A percentile compares a stretch with the other conserved stretches of the same genome.
phyloP scores from a whole-genome alignment of 1,140 invertebrate genomes.

The Drosophila varians region DNA sequence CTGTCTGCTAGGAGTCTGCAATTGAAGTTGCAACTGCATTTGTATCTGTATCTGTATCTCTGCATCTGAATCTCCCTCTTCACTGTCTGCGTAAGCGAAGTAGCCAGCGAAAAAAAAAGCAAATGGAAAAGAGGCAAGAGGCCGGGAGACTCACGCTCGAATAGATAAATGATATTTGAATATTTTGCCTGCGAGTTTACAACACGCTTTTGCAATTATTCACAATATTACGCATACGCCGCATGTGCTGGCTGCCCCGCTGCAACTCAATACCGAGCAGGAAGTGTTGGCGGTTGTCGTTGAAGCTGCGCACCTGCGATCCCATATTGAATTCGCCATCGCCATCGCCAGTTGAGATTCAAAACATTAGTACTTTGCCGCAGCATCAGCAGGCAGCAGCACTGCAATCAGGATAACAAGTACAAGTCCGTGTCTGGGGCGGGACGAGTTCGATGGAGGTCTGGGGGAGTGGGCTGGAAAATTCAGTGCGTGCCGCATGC shows the following conservation, averaged over 20 bases:
- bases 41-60: slow-evolving; percentile 5
- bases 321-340: slow-evolving; percentile 27
- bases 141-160: slow-evolving; percentile 20
- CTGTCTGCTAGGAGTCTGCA: slow-evolving; percentile 35
- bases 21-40: slow-evolving; percentile 23
- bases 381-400: slow-evolving; percentile 3
- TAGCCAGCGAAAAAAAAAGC: slow-evolving; percentile 32
- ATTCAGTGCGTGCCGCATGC: slow-evolving; percentile 64
- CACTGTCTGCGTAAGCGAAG: slow-evolving; percentile 54
- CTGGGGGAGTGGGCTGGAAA: not conserved
- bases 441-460: slow-evolving; percentile 19
- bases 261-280: slow-evolving; percentile 60
- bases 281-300: slow-evolving; percentile 46
- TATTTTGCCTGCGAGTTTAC: slow-evolving; percentile 53
- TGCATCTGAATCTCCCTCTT: not conserved
- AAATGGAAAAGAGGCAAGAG: slow-evolving; percentile 19
- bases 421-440: slow-evolving; percentile 47
- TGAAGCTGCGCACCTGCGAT: slow-evolving; percentile 50
- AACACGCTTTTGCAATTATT: slow-evolving; percentile 76
- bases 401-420: slow-evolving; percentile 70
- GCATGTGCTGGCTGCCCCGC: slow-evolving; percentile 8
- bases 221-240: slow-evolving; percentile 75
- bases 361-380: slow-evolving; percentile 51
- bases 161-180: slow-evolving; percentile 61
- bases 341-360: slow-evolving; percentile 21